Base-by-base conservation (phyloP, 2,888 invertebrate genomes). In the Orchesellides sinensis region DNA sequence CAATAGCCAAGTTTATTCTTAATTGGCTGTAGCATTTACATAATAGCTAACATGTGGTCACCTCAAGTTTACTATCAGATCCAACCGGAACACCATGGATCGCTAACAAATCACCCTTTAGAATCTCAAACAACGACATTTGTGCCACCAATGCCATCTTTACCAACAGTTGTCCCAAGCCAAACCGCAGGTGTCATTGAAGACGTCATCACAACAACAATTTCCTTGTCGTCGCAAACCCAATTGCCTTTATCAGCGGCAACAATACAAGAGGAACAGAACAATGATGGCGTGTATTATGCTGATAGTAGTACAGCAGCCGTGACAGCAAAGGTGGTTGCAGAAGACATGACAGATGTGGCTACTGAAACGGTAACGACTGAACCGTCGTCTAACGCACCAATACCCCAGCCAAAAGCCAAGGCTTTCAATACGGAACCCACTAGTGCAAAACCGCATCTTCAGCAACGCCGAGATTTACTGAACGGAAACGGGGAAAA, bases 1-100 rank as follows among this genome's bases (percentile, higher is more conserved):
- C 95, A 84, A 91, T 94, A 79, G 93, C 95, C 85, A n/a, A 93
- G 95, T 17, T 89, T 94, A 80, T 92, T 94, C 86, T 94, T 96
- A 70, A 92, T 94, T 86, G 92, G 92, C 54, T 91, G 96, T 74
- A 94, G 95, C 87, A 90, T 94, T 63, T 92, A 93, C 10, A 83
- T 88, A 45, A 85, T 89, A 23, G 83, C 66, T 3, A 21, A 61
- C 23, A 19, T 80, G n/a, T 84, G 82, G 83, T 72, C 79, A 8
- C 63, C 77, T 4, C 65, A 63, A 19, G 25, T 54, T 0, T 70
- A 63, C 32, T 32, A 66, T 12, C 17, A 23, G 12, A 17, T 17
- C 17, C 29, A 61, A 17, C 29, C 32, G 29, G 32, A 32, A n/a
- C n/a, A n/a, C n/a, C n/a, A n/a, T n/a, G n/a, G n/a, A n/a, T n/a